Base-by-base conservation (phyloP, 2,113 vertebrate genomes). In the Glaucomys volans region DNA sequence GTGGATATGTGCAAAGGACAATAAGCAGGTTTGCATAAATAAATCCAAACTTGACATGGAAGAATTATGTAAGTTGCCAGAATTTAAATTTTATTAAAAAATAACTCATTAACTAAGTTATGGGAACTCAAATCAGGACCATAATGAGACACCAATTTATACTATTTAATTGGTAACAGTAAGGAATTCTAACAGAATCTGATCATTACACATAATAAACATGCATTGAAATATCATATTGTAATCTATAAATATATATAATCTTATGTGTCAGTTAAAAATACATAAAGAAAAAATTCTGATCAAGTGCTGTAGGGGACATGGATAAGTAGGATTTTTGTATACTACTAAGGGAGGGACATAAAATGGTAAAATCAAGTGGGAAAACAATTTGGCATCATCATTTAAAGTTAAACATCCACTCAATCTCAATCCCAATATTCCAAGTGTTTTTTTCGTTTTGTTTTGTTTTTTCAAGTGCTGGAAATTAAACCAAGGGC, bases 141-240 rank as follows among this genome's bases (percentile, higher is more conserved):
- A 44, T 20, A 87, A 57, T 44, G 89, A 80, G 64, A 44, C n/a
- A 75, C 2, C 20, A 59, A 37, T 83, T 12, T 75, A 76, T 32
- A 47, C 64, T 66, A 42, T 35, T 59, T n/a, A 82, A 8, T 4
- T 16, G 47, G 75, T 79, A 92, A 52, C 30, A 35, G 30, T 42
- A 37, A 92, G 42, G 52, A 95, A 42, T 76, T 89, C 88, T 87
- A 32, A 52, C 40, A 30, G n/a, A 85, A 69, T 86, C 14, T 87
- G 62, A 69, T 59, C 62, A 71, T 22, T 28, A 22, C 12, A 59
- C 30, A 37, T 42, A 1, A 67, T 30, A 50, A 3, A 42, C 16
- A 50, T 26, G n/a, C 52, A 57, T 2, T 79, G 37, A 77, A 44
- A 79, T 8, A 50, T 42, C 26, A 40, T 42, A 20, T 30, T 40